Percentiles rank a stretch among this genome's conserved stretches.
phyloP scores from a whole-genome alignment of 2,797 vertebrate genomes.

The Chelmon rostratus region DNA sequence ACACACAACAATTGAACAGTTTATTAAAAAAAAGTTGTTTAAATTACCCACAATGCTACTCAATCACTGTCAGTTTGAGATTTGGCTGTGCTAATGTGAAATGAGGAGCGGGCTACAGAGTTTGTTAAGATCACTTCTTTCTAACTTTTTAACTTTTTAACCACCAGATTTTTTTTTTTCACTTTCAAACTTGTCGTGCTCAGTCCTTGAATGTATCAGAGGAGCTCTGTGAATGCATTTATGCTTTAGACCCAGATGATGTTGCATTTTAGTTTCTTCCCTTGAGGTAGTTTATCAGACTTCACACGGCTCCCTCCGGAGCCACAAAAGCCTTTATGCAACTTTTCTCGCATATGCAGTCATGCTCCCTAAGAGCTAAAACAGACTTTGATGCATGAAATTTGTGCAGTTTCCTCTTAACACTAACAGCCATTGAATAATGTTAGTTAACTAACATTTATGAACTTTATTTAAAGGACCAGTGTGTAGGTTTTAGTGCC shows the following conservation, averaged over 20 bases:
- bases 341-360: not conserved
- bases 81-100: too few species aligned
- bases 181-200: too few species aligned
- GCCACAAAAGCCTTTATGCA: not conserved
- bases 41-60: too few species aligned
- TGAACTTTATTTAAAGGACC: too few species aligned
- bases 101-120: too few species aligned
- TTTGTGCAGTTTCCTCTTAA: not conserved
- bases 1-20: too few species aligned
- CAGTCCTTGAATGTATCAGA: not conserved
- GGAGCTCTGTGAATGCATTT: not conserved
- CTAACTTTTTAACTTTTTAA: too few species aligned
- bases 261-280: not conserved
- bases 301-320: constrained; percentile 1
- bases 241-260: not conserved
- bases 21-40: too few species aligned
- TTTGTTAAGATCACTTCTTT: too few species aligned
- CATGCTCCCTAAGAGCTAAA: not conserved
- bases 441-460: not conserved
- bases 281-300: not conserved
- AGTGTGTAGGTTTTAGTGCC: too few species aligned
- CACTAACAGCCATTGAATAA: not conserved
- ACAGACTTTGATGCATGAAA: not conserved
- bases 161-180: not conserved
- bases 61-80: too few species aligned